phyloP scores from a whole-genome alignment of 2,797 vertebrate species.

The Coendou prehensilis region DNA sequence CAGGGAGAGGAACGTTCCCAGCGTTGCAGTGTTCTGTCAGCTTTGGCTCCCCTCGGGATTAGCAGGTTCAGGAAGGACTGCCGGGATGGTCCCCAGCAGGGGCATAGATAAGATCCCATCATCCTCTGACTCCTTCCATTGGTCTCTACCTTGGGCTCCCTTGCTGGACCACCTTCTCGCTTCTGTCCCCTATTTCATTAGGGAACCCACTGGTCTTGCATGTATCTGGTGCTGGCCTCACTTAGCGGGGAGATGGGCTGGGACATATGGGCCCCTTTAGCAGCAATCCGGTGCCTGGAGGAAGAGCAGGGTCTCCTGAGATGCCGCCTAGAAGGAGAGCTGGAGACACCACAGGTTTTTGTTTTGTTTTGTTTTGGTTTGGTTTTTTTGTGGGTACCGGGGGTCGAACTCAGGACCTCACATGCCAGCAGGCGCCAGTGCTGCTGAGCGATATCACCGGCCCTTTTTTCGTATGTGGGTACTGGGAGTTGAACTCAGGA shows the following conservation, averaged over 20 bases:
- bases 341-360: background rate
- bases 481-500: too few relatives aligned
- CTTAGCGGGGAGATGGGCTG: background rate
- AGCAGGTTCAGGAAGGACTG: background rate
- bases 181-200: background rate
- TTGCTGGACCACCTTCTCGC: background rate
- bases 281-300: too few relatives aligned
- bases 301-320: background rate
- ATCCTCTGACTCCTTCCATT: rapidly evolving
- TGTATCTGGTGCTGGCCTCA: background rate
- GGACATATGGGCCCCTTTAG: background rate
- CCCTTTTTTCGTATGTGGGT: too few relatives aligned
- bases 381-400: too few relatives aligned
- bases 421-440: too few relatives aligned
- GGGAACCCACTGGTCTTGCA: rapidly evolving
- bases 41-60: background rate
- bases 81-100: too few relatives aligned
- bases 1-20: background rate
- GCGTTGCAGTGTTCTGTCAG: background rate
- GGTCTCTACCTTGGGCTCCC: background rate
- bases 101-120: rapidly evolving
- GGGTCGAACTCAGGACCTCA: too few relatives aligned
- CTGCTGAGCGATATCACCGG: too few relatives aligned
- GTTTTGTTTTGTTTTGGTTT: too few relatives aligned
- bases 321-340: background rate